Percentiles rank a stretch among this genome's conserved stretches.
These are phyloP conservation scores for Thera britannica DNA, from an alignment of 2,888 invertebrate genomes.

Conservation along the genomic window DNA sequence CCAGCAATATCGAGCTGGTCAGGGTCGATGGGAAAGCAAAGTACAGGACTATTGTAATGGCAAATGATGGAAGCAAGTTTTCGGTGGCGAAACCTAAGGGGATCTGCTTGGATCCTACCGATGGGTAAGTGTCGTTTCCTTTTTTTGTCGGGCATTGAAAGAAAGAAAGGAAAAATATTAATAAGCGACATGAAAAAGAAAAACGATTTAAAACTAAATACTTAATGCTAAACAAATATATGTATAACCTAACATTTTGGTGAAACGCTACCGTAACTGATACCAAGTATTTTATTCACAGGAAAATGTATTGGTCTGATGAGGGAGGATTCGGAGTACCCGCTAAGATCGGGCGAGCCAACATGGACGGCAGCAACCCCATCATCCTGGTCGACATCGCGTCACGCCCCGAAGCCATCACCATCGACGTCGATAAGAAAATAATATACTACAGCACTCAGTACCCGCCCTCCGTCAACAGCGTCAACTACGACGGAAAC, in stretches of 20 bases:
- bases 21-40: slow-evolving; percentile 93
- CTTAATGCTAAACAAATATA: neutral
- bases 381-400: slow-evolving; percentile 89
- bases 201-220: no score
- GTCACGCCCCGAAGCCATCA: slow-evolving; percentile 90
- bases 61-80: slow-evolving; percentile 93
- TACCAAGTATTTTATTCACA: slow-evolving; percentile 57
- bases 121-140: slow-evolving; percentile 85
- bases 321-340: slow-evolving; percentile 96
- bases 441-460: slow-evolving; percentile 95
- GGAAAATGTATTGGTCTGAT: slow-evolving; percentile 97
- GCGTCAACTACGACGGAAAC: slow-evolving; percentile 90
- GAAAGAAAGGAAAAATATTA: no score
- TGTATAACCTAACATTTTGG: neutral
- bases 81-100: slow-evolving; percentile 95
- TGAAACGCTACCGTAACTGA: neutral
- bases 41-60: slow-evolving; percentile 93
- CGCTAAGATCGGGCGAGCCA: slow-evolving; percentile 94
- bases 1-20: slow-evolving; percentile 96
- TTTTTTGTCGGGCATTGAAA: no score
- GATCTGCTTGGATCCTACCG: slow-evolving; percentile 95
- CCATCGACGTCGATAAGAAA: slow-evolving; percentile 92
- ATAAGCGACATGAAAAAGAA: no score
- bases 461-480: slow-evolving; percentile 88
- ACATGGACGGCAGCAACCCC: slow-evolving; percentile 96